Evolutionary conservation across 2,113 vertebrate genomes (phyloP), one percentile per base, ranked within the genome.

Genomic region (Gallinago jamesoni): DNA sequence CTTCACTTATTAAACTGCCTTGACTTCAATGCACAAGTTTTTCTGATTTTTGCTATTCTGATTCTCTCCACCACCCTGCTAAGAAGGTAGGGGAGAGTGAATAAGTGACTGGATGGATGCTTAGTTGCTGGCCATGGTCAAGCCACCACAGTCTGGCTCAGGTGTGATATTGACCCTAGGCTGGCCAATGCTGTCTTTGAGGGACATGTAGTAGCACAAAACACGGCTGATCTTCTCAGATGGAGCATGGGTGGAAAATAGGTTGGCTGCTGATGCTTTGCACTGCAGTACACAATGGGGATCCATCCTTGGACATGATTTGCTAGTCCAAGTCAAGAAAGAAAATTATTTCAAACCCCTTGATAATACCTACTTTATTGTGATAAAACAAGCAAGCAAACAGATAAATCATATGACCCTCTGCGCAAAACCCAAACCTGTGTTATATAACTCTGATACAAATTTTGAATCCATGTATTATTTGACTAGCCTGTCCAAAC

Each of bases 391-490:
- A 82, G 19, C 7, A 62, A 69, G 35, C 10, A 91, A 68, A 30
- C 12, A 76, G 39, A 37, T 2, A 59, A 93, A 89, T 3, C 6
- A 4, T 9, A 7, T 0, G 0, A 35, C 3, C 1, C 1, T 63
- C 12, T 14, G 5, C 14, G 7, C 7, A 33, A 72, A 70, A 2
- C 1, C 9, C 9, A 66, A 59, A 74, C 3, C 9, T 64, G 5
- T 59, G 28, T 31, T 10, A 10, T 39, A 8, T 4, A 69, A 76
- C 4, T 33, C 10, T n/a, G 25, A 69, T 9, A 27, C 24, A 76
- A 41, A 20, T 77, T 81, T 80, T 83, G 12, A 62, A 73, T 55
- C n/a, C 6, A 17, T 33, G 5, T 0, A 1, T 5, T 55, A 9
- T 66, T 83, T 85, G 37, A 76, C 23, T 63, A 59, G 12, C 7